phyloP scores from a whole-genome alignment of 2,797 vertebrate species.

The Pteropus rufus region DNA sequence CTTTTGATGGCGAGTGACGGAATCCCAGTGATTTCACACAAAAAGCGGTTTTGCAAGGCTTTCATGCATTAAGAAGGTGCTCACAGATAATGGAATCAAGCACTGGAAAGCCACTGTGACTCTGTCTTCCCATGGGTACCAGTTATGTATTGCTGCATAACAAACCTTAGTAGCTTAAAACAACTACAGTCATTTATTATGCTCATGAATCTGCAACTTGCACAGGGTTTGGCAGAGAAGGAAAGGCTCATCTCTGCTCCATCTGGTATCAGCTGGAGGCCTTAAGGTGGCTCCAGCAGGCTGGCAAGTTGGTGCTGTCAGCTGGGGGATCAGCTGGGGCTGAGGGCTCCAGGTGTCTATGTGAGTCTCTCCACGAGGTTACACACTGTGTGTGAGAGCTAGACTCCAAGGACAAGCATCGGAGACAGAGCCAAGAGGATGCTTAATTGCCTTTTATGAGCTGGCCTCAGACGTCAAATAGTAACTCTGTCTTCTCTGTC shows the following conservation, averaged over 20 bases:
- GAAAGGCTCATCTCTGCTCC: neutral
- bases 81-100: neutral
- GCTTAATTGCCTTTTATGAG: neutral
- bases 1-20: neutral
- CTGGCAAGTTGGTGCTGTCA: neutral
- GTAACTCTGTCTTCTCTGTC: neutral
- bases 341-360: neutral
- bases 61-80: neutral
- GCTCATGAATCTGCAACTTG: neutral
- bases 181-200: neutral
- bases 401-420: neutral
- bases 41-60: neutral
- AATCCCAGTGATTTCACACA: neutral
- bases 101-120: neutral
- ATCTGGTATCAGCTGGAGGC: neutral
- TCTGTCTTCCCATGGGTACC: neutral
- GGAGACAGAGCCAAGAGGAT: neutral
- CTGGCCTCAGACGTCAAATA: neutral
- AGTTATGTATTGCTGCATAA: neutral
- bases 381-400: too few relatives aligned
- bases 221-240: neutral
- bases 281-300: fast-evolving
- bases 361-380: neutral
- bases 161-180: neutral
- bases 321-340: neutral